These are phyloP conservation scores for Oeneis ivallda DNA, from an alignment of 2,888 invertebrate species.

Conservation along the genomic window DNA sequence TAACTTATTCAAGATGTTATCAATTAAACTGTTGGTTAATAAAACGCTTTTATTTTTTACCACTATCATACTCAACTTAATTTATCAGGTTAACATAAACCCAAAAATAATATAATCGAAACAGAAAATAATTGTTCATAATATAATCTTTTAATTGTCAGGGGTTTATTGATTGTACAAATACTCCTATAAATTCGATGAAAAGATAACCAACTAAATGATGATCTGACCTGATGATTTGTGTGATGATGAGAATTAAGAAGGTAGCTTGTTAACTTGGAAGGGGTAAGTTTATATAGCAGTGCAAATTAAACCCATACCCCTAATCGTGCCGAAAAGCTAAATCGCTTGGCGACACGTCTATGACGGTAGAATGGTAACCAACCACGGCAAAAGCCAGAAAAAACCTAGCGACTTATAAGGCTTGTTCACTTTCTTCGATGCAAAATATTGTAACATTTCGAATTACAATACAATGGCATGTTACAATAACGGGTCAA, in stretches of 20 bases:
- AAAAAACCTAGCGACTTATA: background rate
- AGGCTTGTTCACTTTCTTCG: conserved; percentile 10
- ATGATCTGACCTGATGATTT: too few relatives aligned
- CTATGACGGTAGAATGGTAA: too few relatives aligned
- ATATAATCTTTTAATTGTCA: too few relatives aligned
- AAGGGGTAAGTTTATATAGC: too few relatives aligned
- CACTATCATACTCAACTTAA: background rate
- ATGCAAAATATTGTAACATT: conserved; percentile 6
- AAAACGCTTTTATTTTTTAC: conserved; percentile 36
- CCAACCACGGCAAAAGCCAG: too few relatives aligned
- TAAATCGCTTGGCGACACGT: too few relatives aligned
- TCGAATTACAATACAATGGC: conserved; percentile 13
- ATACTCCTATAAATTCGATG: too few relatives aligned
- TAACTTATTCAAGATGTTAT: conserved; percentile 61
- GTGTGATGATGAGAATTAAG: too few relatives aligned
- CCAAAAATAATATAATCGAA: background rate
- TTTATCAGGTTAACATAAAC: background rate
- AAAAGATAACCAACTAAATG: too few relatives aligned
- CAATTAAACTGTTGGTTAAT: conserved; percentile 71
- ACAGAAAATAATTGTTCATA: background rate
- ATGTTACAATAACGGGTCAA: conserved; percentile 4
- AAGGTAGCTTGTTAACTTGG: too few relatives aligned
- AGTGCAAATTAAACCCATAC: too few relatives aligned
- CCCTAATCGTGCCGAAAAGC: background rate
- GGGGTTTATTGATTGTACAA: too few relatives aligned